Conservation (phyloP, 2,888 invertebrate species). For the Syritta pipiens region DNA sequence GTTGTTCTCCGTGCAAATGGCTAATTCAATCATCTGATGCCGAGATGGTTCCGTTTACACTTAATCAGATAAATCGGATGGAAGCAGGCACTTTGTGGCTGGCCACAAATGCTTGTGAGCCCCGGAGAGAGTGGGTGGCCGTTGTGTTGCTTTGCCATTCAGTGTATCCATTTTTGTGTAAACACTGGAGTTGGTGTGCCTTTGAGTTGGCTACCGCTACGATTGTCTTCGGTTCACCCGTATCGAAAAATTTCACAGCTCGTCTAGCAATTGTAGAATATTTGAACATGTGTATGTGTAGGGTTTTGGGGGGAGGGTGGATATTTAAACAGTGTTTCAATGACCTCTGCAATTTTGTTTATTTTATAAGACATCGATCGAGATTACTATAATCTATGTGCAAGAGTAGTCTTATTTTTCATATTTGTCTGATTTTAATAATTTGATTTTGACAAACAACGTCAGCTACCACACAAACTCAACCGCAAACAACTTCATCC, state of each 20-base stretch:
- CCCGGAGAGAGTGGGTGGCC: slow-evolving; percentile 40
- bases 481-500: not conserved
- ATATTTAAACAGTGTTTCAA: slow-evolving; percentile 43
- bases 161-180: slow-evolving; percentile 67
- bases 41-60: slow-evolving; percentile 71
- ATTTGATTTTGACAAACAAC: not conserved
- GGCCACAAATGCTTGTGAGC: slow-evolving; percentile 68
- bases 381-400: no score
- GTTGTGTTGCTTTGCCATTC: slow-evolving; percentile 25
- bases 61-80: slow-evolving; percentile 71
- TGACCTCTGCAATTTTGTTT: no score
- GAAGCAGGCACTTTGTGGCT: slow-evolving; percentile 71
- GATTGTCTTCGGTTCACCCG: slow-evolving; percentile 64
- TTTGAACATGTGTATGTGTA: slow-evolving; percentile 26
- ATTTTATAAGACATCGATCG: no score
- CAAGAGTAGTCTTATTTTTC: no score
- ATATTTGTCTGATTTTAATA: no score
- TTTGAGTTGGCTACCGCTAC: slow-evolving; percentile 52
- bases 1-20: slow-evolving; percentile 73
- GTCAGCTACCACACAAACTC: not conserved
- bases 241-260: slow-evolving; percentile 69
- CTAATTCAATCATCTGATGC: slow-evolving; percentile 77
- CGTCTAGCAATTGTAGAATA: slow-evolving; percentile 65
- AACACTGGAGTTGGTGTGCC: slow-evolving; percentile 53
- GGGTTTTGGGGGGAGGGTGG: slow-evolving; percentile 17